Conservation (phyloP, 1,140 invertebrate genomes). For the Heterodera carotae region DNA sequence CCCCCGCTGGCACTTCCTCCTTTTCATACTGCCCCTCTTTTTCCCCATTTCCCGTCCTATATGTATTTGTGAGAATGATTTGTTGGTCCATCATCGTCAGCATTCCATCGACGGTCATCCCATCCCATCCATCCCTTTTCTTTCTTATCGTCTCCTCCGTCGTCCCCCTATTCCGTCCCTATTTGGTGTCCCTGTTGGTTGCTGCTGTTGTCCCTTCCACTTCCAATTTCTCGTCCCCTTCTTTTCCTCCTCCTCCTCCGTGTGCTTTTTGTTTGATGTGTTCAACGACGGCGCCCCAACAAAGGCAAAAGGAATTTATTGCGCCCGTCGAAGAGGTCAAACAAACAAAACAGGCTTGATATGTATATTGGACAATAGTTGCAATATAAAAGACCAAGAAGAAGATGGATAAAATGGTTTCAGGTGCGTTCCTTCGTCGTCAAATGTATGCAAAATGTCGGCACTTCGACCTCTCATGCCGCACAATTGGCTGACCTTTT, state of each 20-base stretch:
- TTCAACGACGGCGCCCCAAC: background rate
- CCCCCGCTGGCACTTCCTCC: too few relatives aligned
- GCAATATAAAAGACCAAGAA: too few relatives aligned
- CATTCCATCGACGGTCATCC: background rate
- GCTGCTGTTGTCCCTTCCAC: too few relatives aligned
- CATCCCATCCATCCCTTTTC: background rate
- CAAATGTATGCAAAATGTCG: conserved; percentile 43
- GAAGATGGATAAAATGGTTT: too few relatives aligned
- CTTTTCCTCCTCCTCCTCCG: background rate
- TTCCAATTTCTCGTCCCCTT: background rate
- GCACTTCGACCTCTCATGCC: conserved; percentile 39
- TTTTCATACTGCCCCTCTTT: too few relatives aligned
- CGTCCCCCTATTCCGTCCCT: background rate
- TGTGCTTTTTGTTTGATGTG: background rate
- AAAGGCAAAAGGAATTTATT: background rate
- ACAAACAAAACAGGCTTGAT: too few relatives aligned
- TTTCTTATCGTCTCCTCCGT: background rate
- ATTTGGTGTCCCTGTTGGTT: too few relatives aligned
- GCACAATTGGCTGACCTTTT: conserved; percentile 50
- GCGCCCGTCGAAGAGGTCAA: conserved; percentile 2
- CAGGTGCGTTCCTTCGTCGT: conserved; percentile 49
- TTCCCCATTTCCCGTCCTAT: too few relatives aligned
- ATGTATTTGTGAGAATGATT: background rate
- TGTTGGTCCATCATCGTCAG: too few relatives aligned
- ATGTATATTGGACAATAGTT: too few relatives aligned